Base-by-base conservation (phyloP, 2,888 invertebrate genomes). In the Hydraecia micacea region DNA sequence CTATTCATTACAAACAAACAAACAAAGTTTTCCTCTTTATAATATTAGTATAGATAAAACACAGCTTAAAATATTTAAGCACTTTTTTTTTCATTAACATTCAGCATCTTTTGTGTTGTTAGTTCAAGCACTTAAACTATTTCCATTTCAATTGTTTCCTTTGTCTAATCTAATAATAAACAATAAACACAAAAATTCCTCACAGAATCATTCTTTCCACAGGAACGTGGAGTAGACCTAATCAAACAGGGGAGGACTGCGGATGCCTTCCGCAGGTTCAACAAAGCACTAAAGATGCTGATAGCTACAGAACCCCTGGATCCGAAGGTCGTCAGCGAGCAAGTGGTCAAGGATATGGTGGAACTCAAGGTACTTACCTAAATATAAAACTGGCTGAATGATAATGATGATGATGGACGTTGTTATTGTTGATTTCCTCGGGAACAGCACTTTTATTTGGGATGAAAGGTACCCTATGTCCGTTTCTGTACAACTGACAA, bases 211-310 rank as follows among this genome's bases (percentile, higher is more conserved):
- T 58, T 78, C 0, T 67, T 52, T 68, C 80, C 88, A 3, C 84
- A 93, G 93, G 97, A 97, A 80, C 91, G 93, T 60, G 97, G 98
- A 6, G 98, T 98, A 0, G 92, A 96, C 52, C 95, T 98, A 82
- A 98, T 98, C 83, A 97, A 97, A 91, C 91, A 96, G 2, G 97
- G 97, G 82, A 97, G 97, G 73, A 95, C 96, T 73, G 91, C 96
- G 18, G 98, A 98, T 91, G 98, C 98, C 0, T 98, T 98, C 88
- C 90, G 95, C n/a, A 93, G 96, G 79, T 99, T 98, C 92, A 97
- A 97, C 83, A 98, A 98, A 92, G 98, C 98, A 2, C 96, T 98
- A 42, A 98, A 98, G 93, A 97, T 98, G 89, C 90, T 99, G 11
- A 97, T 98, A 9, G 95, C 96, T 1, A 95, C 95, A 5, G 96